Conservation (phyloP, 2,113 vertebrate species). For the Seriola dumerili region DNA sequence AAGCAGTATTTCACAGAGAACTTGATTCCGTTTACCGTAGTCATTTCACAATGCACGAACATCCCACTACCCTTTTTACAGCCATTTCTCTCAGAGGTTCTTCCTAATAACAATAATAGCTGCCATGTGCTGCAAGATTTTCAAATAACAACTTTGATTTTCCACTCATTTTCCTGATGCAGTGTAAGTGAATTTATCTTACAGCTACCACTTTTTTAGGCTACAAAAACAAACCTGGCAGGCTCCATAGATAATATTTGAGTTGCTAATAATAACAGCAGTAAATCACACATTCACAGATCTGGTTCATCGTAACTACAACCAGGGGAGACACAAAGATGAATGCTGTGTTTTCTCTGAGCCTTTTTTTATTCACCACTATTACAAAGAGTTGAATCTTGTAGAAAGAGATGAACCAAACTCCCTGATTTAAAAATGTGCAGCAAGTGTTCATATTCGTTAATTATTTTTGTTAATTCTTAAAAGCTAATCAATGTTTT, state of each 20-base stretch:
- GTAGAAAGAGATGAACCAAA: neutral
- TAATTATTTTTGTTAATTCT: neutral
- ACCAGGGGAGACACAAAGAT: neutral
- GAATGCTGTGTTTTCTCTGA: neutral
- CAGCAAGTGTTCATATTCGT: too few relatives aligned
- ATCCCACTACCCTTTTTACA: neutral
- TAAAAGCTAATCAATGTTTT: neutral
- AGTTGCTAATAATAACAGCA: slow-evolving; percentile 15
- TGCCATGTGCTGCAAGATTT: neutral
- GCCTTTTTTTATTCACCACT: neutral
- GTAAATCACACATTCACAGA: slow-evolving; percentile 28
- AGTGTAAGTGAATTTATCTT: neutral
- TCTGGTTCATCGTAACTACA: slow-evolving; percentile 10
- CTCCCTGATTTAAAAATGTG: too few relatives aligned
- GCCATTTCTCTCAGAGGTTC: too few relatives aligned
- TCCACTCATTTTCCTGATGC: neutral
- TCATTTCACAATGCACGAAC: neutral
- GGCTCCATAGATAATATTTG: neutral
- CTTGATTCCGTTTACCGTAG: neutral
- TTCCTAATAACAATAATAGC: neutral
- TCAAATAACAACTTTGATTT: neutral
- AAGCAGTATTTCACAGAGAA: neutral
- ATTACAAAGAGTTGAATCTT: neutral
- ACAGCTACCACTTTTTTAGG: neutral
- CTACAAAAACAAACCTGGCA: slow-evolving; percentile 2